Conservation (phyloP, 2,888 invertebrate genomes). For the Onthophagus sagittarius region DNA sequence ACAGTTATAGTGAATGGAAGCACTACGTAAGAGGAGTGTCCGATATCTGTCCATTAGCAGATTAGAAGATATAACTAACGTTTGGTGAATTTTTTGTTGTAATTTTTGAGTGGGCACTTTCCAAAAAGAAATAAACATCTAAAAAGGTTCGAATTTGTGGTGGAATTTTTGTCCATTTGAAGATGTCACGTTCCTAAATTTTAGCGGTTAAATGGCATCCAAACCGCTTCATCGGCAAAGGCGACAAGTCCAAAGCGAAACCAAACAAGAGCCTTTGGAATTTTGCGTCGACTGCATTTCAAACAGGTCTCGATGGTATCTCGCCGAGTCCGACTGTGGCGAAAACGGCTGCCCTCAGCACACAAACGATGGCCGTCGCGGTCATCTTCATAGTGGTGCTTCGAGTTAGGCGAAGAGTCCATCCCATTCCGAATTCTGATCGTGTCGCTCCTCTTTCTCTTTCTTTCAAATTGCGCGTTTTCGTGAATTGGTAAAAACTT, state of each 20-base stretch:
- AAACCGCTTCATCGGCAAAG: neutral
- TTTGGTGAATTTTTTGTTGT: no score
- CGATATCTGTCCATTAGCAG: no score
- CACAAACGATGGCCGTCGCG: neutral
- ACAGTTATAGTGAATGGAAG: no score
- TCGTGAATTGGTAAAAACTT: no score
- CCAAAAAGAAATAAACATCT: no score
- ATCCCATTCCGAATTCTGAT: neutral
- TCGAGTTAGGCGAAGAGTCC: neutral
- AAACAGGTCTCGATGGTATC: conserved; percentile 12
- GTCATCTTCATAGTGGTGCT: neutral
- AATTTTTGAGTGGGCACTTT: no score
- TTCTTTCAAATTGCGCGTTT: no score
- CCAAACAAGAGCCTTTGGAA: neutral
- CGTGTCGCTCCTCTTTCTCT: neutral
- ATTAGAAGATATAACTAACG: no score
- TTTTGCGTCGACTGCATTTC: conserved; percentile 9
- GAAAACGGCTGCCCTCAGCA: neutral
- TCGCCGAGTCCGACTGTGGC: neutral
- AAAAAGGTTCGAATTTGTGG: no score
- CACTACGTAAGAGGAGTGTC: no score
- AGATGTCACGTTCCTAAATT: neutral
- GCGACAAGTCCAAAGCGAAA: neutral
- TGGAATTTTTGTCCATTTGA: neutral
- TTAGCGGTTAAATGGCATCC: neutral